Conservation (phyloP, 1,140 invertebrate genomes). For the Orius insidiosus region DNA sequence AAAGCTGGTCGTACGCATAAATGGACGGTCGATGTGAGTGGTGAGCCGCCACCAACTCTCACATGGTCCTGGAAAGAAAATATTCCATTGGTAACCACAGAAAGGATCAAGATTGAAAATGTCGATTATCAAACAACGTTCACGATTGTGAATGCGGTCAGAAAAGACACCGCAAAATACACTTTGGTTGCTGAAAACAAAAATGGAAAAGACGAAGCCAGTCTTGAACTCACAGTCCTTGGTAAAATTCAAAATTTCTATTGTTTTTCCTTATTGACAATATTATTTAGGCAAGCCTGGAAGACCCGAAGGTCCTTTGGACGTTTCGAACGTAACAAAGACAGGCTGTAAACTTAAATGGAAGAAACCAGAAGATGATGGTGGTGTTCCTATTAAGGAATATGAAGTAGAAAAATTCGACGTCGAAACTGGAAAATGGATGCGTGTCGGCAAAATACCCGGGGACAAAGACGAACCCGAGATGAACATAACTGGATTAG, state of each 20-base stretch:
- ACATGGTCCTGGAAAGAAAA: constrained; percentile 75
- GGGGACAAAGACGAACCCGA: constrained; percentile 52
- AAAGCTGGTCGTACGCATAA: constrained; percentile 81
- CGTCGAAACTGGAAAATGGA: constrained; percentile 73
- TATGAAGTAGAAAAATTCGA: constrained; percentile 93
- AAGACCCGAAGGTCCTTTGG: constrained; percentile 72
- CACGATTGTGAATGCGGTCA: constrained; percentile 56
- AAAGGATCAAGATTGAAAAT: constrained; percentile 77
- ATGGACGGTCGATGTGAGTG: constrained; percentile 77
- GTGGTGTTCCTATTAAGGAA: constrained; percentile 80
- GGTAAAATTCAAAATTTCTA: constrained; percentile 34
- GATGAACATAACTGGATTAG: constrained; percentile 78
- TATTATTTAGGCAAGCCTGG: constrained; percentile 43
- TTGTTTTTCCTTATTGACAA: constrained; percentile 7
- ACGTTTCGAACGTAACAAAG: constrained; percentile 71
- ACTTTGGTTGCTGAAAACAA: constrained; percentile 75
- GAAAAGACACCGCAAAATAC: constrained; percentile 83
- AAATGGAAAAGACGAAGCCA: constrained; percentile 75
- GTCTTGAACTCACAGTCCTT: constrained; percentile 78
- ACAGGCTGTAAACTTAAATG: constrained; percentile 74
- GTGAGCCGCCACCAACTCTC: constrained; percentile 74
- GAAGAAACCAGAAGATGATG: constrained; percentile 85
- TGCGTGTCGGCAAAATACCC: constrained; percentile 60
- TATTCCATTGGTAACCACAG: constrained; percentile 59
- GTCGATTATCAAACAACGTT: constrained; percentile 84